A percentile compares a stretch with the other conserved stretches of the same genome.
phyloP scores from a whole-genome alignment of 1,140 invertebrate species.

The Diabrotica virgifera region DNA sequence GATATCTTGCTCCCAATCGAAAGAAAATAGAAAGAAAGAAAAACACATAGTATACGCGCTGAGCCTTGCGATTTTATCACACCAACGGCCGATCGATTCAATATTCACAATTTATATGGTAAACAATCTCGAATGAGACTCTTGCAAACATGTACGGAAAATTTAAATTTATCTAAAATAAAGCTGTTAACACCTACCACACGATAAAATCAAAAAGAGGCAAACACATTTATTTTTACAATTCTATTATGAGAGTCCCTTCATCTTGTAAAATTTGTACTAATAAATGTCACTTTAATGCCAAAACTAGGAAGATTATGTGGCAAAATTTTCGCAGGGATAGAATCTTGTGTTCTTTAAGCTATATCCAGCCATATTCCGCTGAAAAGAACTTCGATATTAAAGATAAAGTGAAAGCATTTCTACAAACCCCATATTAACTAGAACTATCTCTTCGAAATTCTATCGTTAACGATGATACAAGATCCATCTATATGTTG shows the following conservation, averaged over 20 bases:
- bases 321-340: no score
- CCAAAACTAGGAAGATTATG: neutral
- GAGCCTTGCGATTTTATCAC: neutral
- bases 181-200: neutral
- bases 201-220: neutral
- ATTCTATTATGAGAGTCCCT: neutral
- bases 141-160: neutral
- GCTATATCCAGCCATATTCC: no score
- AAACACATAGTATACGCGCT: neutral
- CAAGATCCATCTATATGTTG: no score
- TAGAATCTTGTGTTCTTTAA: no score
- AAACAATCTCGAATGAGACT: neutral
- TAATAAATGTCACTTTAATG: neutral
- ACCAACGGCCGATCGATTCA: neutral
- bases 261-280: neutral
- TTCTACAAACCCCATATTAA: no score
- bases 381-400: no score
- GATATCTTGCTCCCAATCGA: neutral
- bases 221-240: neutral
- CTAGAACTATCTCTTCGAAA: no score
- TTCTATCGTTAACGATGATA: no score
- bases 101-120: neutral
- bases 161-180: neutral
- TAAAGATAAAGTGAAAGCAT: no score
- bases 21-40: neutral